Percentiles rank a stretch among this genome's conserved stretches.
Evolutionary conservation across 2,797 vertebrate species (phyloP).

Genomic region (Alfaro cultratus): DNA sequence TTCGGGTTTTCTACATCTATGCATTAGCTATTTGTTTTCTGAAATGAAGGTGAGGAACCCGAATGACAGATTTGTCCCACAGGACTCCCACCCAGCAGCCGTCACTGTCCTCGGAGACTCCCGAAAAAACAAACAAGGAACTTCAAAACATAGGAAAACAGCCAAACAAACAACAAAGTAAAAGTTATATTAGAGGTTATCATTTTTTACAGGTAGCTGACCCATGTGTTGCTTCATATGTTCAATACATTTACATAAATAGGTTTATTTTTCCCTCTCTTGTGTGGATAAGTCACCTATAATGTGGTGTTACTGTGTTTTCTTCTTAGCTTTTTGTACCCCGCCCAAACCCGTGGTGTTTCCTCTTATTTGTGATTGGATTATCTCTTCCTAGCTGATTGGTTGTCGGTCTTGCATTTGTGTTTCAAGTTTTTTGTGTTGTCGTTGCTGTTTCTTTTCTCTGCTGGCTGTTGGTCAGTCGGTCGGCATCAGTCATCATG

Average conservation of each 20-base stretch:
- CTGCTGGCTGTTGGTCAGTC: constrained; percentile 70
- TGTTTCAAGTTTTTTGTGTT: constrained; percentile 80
- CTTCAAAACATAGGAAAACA: constrained; percentile 60
- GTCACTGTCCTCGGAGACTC: constrained; percentile 74
- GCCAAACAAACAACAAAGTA: constrained; percentile 56
- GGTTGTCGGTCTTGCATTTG: constrained; percentile 77
- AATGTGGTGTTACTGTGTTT: constrained; percentile 64
- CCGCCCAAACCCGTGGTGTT: constrained; percentile 72
- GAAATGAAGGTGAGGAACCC: neutral
- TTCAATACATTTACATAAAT: constrained; percentile 82
- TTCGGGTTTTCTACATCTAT: neutral
- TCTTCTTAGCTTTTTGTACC: constrained; percentile 70
- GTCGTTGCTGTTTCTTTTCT: constrained; percentile 74
- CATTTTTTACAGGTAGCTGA: constrained; percentile 77
- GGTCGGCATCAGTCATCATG: constrained; percentile 57
- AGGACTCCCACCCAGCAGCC: constrained; percentile 55
- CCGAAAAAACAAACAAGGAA: constrained; percentile 57
- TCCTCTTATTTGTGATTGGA: constrained; percentile 73
- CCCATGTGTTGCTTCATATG: constrained; percentile 79
- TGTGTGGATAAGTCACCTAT: constrained; percentile 71
- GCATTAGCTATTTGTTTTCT: neutral
- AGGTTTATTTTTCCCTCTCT: constrained; percentile 73
- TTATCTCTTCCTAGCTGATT: constrained; percentile 76
- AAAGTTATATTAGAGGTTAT: constrained; percentile 56
- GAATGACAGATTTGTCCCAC: constrained; percentile 11